Base-by-base conservation (phyloP, 2,113 vertebrate species). In the Colinus virginianus region DNA sequence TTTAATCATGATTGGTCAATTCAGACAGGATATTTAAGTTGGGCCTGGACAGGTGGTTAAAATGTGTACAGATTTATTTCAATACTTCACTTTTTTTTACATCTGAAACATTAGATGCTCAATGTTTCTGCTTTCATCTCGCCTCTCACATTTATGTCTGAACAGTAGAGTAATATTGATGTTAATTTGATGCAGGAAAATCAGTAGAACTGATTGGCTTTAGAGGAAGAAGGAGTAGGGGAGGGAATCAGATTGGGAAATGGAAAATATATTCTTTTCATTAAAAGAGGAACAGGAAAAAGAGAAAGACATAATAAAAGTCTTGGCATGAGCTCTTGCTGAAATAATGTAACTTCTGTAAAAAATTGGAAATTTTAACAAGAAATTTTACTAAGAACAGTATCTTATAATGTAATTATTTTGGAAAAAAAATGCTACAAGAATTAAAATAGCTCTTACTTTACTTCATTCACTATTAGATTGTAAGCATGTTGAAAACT, bases 181-280 rank as follows among this genome's bases (percentile, higher is more conserved):
- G 30, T 93, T 58, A 84, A 53, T 85, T 30, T 95, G 61, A 1
- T 76, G 34, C 78, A 88, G 69, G 36, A 92, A 77, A 9, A 22
- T 74, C 55, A 88, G 40, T 77, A 58, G 59, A 96, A 94, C 81
- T 95, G 81, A 66, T 84, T 94, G 42, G 3, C 53, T 93, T 51
- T 78, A 84, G n/a, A 81, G 85, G 43, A 45, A 22, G 30, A 45
- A 32, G 32, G 30, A 45, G 28, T 22, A 21, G 43, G 30, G 32
- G 64, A 32, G 21, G 20, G 25, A 63, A 0, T 82, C 45, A 74
- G 66, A 85, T n/a, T 21, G 13, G 87, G 28, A 11, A 70, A 36
- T 70, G 32, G 45, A 49, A 82, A 83, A 67, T 53, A 43, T 89
- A 79, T 59, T 89, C 20, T 21, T 72, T 93, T 90, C 66, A 42